Base-by-base conservation (phyloP, 2,888 invertebrate species). In the Dyspetes luteomarginatus region DNA sequence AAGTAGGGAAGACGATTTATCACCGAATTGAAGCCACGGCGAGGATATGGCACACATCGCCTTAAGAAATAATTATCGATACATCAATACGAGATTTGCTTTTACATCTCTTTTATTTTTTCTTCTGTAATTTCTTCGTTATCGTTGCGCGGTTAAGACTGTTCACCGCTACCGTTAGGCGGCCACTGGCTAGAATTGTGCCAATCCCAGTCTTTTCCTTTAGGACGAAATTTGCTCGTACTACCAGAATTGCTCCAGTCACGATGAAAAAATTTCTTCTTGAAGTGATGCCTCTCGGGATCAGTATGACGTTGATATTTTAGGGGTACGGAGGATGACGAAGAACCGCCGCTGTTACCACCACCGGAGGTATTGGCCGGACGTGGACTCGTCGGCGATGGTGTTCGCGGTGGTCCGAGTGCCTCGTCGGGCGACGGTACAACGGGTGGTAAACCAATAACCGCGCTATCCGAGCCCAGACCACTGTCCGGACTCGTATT, bases 401-500 rank as follows among this genome's bases (percentile, higher is more conserved):
- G 94, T 17, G 94, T 94, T 78, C 94, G 92, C 0, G 94, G 94
- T 52, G 93, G 94, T 58, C 93, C 93, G 19, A 91, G 87, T 62
- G 89, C 90, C 78, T 93, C 93, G 52, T 93, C 93, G 2, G 91
- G 92, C 3, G 91, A 92, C 48, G 92, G 92, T 12, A 92, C 88
- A 26, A 90, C 88, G 19, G 88, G 89, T 5, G 91, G 90, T 12
- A 90, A 89, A 48, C 91, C 88, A 24, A 89, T 88, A n/a, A 87
- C 89, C 12, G 88, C 84, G 65, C 89, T 91, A 77, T 92, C 90
- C 73, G 88, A 96, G 75, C 97, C 97, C 85, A 97, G 95, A 85
- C 97, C 97, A 58, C 96, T 96, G 92, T 97, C 97, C 9, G 97
- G 97, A 84, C 97, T 97, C 60, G 97, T 97, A 92, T 97, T 97